These are phyloP conservation scores for Caenorhabditis sp. DNA, from an alignment of 2,888 invertebrate genomes.

Conservation along the genomic window DNA sequence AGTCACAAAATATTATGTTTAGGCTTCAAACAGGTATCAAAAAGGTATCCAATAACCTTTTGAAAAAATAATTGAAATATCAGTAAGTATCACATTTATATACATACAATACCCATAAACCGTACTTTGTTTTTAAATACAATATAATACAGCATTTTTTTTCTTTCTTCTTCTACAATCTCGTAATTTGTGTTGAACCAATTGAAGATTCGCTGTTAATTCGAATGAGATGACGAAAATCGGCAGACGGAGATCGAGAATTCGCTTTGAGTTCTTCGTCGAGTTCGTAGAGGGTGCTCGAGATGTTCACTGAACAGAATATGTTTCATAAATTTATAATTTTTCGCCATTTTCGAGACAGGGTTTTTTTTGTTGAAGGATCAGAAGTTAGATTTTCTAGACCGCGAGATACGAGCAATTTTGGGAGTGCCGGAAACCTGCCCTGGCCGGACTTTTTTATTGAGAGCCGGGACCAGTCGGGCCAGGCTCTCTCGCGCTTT, in stretches of 20 bases:
- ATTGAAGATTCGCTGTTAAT: constrained; percentile 30
- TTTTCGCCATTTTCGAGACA: too few species aligned
- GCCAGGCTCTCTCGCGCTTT: too few species aligned
- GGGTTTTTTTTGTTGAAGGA: too few species aligned
- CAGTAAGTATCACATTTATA: constrained; percentile 5
- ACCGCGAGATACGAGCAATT: too few species aligned
- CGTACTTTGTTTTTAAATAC: not conserved
- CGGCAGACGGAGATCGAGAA: constrained; percentile 6
- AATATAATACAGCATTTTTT: not conserved
- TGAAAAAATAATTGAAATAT: not conserved
- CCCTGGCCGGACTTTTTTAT: too few species aligned
- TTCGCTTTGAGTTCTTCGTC: constrained; percentile 32
- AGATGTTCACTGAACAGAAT: not conserved
- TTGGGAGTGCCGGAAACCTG: too few species aligned
- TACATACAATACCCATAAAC: not conserved
- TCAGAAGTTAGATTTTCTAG: too few species aligned
- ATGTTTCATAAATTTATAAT: too few species aligned
- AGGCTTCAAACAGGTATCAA: not conserved
- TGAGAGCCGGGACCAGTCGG: too few species aligned
- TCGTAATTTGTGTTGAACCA: constrained; percentile 7
- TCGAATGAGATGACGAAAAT: constrained; percentile 31
- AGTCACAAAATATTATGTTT: not conserved
- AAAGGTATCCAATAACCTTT: not conserved
- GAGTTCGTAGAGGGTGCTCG: constrained; percentile 23
- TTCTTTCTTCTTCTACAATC: too few species aligned